Evolutionary conservation across 2,797 vertebrate species (phyloP), one percentile per base, ranked within the genome.

Genomic region (Tenualosa ilisha): DNA sequence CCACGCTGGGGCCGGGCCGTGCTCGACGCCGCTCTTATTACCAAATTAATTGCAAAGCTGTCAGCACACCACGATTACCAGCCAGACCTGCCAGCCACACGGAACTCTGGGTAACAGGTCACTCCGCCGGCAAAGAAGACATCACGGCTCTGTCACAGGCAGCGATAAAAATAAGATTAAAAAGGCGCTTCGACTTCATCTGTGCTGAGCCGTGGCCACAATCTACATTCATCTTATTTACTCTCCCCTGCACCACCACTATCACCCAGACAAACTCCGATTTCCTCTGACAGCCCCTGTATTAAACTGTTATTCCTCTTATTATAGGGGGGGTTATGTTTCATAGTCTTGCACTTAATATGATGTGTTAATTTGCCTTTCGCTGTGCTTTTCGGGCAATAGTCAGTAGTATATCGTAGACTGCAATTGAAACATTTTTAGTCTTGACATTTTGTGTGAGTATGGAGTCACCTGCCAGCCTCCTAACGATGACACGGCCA

Each of bases 11-110:
- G 37, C 83, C 43, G 43, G 82, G 75, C 85, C 72, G 7, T 2
- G 40, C 72, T 22, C 84, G 90, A 88, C 85, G 83, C 86, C 49
- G 79, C 82, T 61, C 49, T 79, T 84, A 86, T 85, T 85, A 87
- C 84, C 56, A 85, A 86, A 88, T 89, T 91, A 93, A 92, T 92
- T 92, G 91, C 81, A 87, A 85, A 89, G 86, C 86, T 90, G 90
- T 86, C 90, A 90, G 86, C 86, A 63, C 82, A 82, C 82, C 85
- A 81, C 63, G 88, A 83, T 49, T 86, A 72, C 86, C 84, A 37
- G 83, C 59, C 56, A 83, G 81, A 84, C 72, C 59, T 63, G 68
- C 63, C 83, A 53, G 49, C 15, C 75, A 8, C 75, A 49, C 51
- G 53, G 84, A 63, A 84, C 65, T 68, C 63, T 81, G 85, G 82